These are phyloP conservation scores for Butastur rufipennis DNA, from an alignment of 2,113 vertebrate genomes.

Conservation along the genomic window DNA sequence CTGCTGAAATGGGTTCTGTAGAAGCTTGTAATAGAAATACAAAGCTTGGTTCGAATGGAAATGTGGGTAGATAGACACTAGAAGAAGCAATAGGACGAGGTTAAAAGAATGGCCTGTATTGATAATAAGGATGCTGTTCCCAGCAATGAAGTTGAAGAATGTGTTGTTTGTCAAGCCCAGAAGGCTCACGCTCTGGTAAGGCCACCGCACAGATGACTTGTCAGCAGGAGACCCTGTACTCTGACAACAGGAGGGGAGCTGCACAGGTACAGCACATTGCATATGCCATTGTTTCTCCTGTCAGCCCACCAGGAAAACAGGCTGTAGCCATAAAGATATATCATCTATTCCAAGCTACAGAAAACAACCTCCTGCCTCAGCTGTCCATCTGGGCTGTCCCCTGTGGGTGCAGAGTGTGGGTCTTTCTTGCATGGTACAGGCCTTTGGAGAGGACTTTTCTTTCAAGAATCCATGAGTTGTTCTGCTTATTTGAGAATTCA, in stretches of 20 bases:
- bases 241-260: not conserved
- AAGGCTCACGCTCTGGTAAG: not conserved
- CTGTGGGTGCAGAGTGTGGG: not conserved
- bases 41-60: not conserved
- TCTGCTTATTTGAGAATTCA: not conserved
- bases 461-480: not conserved
- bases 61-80: not conserved
- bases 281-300: not conserved
- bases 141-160: not conserved
- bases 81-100: fast-evolving
- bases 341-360: not conserved
- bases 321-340: not conserved
- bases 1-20: not conserved
- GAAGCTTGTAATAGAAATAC: not conserved
- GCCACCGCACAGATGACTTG: not conserved
- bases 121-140: not conserved
- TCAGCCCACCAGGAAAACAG: not conserved
- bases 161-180: not conserved
- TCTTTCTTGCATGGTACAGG: not conserved
- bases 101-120: not conserved
- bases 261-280: not conserved
- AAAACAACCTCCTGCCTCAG: not conserved
- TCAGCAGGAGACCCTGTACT: not conserved
- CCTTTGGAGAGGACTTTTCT: not conserved
- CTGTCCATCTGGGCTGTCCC: not conserved